Conservation (phyloP, 2,113 vertebrate species). For the Sialia sialis region DNA sequence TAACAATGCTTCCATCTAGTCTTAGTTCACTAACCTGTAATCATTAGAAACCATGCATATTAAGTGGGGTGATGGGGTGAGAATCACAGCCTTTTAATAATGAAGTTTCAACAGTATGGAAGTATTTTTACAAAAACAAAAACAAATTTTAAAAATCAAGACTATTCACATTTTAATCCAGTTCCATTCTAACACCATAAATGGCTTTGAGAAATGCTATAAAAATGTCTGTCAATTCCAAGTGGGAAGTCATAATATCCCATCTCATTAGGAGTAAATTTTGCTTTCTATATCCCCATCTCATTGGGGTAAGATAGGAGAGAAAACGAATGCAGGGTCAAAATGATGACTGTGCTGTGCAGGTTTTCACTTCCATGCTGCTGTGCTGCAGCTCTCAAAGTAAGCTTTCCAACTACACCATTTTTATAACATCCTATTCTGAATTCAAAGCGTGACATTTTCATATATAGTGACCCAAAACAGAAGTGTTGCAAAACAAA, state of each 20-base stretch:
- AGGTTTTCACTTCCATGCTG: neutral
- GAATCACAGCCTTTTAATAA: conserved; percentile 28
- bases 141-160: neutral
- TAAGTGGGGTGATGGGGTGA: neutral
- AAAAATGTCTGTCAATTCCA: conserved; percentile 13
- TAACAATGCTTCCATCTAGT: conserved; percentile 11
- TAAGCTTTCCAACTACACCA: neutral
- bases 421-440: neutral
- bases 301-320: neutral
- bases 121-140: conserved; percentile 40
- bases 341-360: neutral
- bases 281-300: conserved; percentile 26
- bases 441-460: neutral
- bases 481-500: neutral
- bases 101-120: conserved; percentile 17
- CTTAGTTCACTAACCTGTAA: neutral
- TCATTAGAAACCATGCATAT: neutral
- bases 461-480: neutral
- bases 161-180: conserved; percentile 65
- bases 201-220: conserved; percentile 25
- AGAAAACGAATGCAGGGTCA: neutral
- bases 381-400: neutral
- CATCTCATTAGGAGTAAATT: neutral
- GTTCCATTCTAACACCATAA: conserved; percentile 59
- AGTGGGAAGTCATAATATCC: conserved; percentile 4